Evolutionary conservation across 2,113 vertebrate species (phyloP).

Genomic region (Centrocercus urophasianus): DNA sequence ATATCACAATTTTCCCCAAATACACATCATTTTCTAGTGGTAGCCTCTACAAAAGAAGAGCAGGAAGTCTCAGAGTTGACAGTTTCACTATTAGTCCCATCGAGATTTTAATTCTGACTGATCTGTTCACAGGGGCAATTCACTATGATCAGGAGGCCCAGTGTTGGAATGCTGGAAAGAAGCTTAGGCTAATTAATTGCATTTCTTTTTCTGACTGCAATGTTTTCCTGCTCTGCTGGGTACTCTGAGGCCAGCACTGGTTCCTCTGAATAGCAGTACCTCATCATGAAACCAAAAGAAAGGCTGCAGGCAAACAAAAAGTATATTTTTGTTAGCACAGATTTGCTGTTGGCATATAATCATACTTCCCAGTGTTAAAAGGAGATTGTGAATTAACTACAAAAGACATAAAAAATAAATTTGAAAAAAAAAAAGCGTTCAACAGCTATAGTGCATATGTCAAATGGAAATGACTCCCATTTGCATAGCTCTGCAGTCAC

Average conservation of each 20-base stretch:
- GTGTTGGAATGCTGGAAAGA: neutral
- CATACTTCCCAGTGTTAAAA: constrained; percentile 47
- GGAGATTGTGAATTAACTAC: constrained; percentile 54
- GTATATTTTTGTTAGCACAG: constrained; percentile 32
- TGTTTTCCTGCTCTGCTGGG: constrained; percentile 47
- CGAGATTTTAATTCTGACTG: neutral
- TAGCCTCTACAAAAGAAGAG: neutral
- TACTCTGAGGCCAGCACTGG: constrained; percentile 19
- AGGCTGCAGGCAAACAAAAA: constrained; percentile 60
- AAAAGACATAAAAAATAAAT: constrained; percentile 46
- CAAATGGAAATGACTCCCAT: constrained; percentile 60
- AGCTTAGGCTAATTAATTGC: constrained; percentile 52
- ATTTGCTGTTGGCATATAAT: constrained; percentile 53
- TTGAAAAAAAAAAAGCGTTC: neutral
- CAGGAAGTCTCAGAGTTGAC: neutral
- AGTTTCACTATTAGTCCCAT: neutral
- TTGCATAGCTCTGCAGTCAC: constrained; percentile 17
- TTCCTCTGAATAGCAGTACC: constrained; percentile 39
- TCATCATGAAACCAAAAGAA: constrained; percentile 50
- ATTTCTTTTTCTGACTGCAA: constrained; percentile 37
- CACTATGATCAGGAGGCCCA: neutral
- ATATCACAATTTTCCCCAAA: neutral
- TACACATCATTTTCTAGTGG: neutral
- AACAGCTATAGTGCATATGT: constrained; percentile 51
- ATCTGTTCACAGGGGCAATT: neutral